Evolutionary conservation across 2,113 vertebrate genomes (phyloP), one percentile per base, ranked within the genome.

Genomic region (Oncorhynchus kisutch): DNA sequence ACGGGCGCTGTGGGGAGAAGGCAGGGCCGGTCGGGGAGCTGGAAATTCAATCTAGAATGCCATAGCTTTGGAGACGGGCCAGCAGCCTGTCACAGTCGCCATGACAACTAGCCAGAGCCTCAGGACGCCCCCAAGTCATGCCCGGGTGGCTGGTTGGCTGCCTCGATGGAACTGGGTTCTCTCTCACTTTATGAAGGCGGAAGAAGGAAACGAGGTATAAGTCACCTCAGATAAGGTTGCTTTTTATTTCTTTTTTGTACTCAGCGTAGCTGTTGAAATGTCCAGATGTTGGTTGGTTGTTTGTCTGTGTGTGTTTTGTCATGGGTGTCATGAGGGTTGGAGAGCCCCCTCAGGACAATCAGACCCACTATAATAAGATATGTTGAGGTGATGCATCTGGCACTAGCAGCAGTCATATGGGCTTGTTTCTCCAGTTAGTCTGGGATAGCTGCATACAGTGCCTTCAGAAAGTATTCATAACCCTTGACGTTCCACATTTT

Each of bases 11-110:
- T 75, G 59, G 85, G 85, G 82, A 82, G 86, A 77, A 76, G 71
- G 85, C 77, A 76, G 83, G 81, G 84, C 48, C 60, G 72, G 74
- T 62, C 60, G 25, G 75, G 85, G 39, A 51, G 81, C 75, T 78
- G 86, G 83, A 93, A 94, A 94, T 93, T 88, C 85, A 94, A 94
- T 92, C 89, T 90, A 87, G 77, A 87, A 89, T 87, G 75, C 89
- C 87, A 91, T 92, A 90, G 93, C 91, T 94, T 93, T 93, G 88
- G 87, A 92, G 88, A 78, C 60, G 75, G 84, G 78, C 87, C 90
- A 88, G 83, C 85, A 81, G 86, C 89, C 88, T 94, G 93, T 92
- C 93, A 93, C 70, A 73, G 87, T 94, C 89, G 68, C 90, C 90
- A 92, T 88, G 90, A 81, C 91, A 89, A 91, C 87, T 3, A 14